A percentile compares a stretch with the other conserved stretches of the same genome.
These are phyloP conservation scores for Channa argus DNA, from an alignment of 2,113 vertebrate species.

Conservation along the genomic window DNA sequence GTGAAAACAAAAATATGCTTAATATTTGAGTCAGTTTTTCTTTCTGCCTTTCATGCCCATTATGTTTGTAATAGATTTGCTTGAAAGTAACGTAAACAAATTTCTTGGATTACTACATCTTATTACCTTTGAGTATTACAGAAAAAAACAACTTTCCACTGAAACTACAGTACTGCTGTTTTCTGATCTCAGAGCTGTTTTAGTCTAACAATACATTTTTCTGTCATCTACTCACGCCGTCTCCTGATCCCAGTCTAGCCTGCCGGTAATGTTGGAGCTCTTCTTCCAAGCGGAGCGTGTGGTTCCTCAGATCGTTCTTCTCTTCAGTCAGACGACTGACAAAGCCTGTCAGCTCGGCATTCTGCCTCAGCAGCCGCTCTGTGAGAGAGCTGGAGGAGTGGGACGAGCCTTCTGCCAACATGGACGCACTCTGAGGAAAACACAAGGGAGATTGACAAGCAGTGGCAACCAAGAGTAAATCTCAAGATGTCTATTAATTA, in stretches of 20 bases:
- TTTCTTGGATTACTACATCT: neutral
- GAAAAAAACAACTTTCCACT: neutral
- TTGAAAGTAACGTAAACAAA: neutral
- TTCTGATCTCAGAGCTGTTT: neutral
- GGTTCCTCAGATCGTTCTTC: slow-evolving; percentile 94
- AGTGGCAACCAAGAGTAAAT: no score
- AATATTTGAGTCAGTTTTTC: no score
- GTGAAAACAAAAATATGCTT: no score
- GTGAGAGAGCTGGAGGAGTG: slow-evolving; percentile 85
- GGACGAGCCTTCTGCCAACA: slow-evolving; percentile 77
- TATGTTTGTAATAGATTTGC: no score
- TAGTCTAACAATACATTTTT: neutral
- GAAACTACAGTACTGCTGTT: no score
- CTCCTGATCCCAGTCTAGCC: slow-evolving; percentile 68
- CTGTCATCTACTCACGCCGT: slow-evolving; percentile 57
- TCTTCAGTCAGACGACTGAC: slow-evolving; percentile 94
- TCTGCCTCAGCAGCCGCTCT: slow-evolving; percentile 93
- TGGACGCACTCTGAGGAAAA: slow-evolving; percentile 70
- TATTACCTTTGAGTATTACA: neutral
- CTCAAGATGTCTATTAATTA: no score
- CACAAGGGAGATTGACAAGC: neutral
- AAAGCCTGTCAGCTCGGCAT: slow-evolving; percentile 92
- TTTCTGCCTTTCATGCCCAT: no score
- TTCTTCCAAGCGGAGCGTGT: slow-evolving; percentile 89
- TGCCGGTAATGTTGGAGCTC: slow-evolving; percentile 85